Conservation (phyloP, 2,888 invertebrate genomes). For the Drosophila limbata region DNA sequence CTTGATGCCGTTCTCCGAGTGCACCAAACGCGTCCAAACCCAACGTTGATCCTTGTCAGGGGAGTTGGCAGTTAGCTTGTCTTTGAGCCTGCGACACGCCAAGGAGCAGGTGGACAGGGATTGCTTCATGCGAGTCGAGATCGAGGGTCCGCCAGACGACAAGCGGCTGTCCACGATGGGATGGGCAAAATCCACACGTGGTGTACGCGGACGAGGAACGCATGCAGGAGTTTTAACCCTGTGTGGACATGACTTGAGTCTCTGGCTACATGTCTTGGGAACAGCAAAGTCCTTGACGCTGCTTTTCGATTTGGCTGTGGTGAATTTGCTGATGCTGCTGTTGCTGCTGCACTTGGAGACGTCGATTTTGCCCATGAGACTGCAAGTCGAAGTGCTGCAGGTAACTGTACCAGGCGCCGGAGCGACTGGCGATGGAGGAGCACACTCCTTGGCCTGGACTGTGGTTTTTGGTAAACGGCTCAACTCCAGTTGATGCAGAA, state of each 20-base stretch:
- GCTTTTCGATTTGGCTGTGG: slow-evolving; percentile 9
- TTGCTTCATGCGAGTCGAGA: slow-evolving; percentile 40
- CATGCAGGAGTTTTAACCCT: not conserved
- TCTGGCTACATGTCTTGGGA: slow-evolving; percentile 11
- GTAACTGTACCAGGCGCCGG: not conserved
- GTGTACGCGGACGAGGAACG: slow-evolving; percentile 25
- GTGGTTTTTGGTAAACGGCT: not conserved
- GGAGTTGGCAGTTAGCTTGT: slow-evolving; percentile 19
- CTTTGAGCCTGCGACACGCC: slow-evolving; percentile 65
- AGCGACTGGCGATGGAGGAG: not conserved
- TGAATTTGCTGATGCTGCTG: slow-evolving; percentile 18
- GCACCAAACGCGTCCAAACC: slow-evolving; percentile 75
- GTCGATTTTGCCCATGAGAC: not conserved
- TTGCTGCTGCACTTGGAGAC: slow-evolving; percentile 11
- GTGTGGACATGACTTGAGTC: not conserved
- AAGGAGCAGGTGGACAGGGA: slow-evolving; percentile 70
- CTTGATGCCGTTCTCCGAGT: slow-evolving; percentile 63
- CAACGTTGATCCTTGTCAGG: slow-evolving; percentile 35
- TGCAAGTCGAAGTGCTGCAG: slow-evolving; percentile 11
- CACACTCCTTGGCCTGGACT: not conserved
- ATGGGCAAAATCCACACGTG: slow-evolving; percentile 64
- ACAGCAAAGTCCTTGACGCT: not conserved
- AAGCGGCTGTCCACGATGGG: slow-evolving; percentile 31
- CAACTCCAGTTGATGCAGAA: slow-evolving; percentile 22
- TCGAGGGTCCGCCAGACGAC: not conserved